These are phyloP conservation scores for Hypotaenidia philippensis DNA, from an alignment of 2,797 vertebrate species.

Conservation along the genomic window DNA sequence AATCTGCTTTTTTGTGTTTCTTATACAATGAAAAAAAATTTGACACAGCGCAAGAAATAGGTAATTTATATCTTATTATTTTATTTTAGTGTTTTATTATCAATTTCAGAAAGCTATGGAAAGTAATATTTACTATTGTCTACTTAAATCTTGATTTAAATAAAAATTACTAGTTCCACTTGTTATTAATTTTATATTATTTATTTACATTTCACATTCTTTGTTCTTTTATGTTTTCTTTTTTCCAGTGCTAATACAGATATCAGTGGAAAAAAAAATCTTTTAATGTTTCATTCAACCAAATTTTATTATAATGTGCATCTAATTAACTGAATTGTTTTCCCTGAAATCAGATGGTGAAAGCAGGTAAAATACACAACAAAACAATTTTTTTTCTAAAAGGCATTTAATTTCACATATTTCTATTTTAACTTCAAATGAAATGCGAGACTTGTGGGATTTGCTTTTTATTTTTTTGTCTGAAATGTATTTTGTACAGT, in stretches of 20 bases:
- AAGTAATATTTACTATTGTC: neutral
- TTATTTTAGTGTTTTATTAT: neutral
- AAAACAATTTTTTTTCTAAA: neutral
- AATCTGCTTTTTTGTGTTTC: neutral
- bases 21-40: neutral
- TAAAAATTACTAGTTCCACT: neutral
- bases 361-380: neutral
- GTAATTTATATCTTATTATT: neutral
- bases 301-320: neutral
- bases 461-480: neutral
- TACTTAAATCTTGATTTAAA: neutral
- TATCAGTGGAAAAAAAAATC: neutral
- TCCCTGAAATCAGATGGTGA: neutral
- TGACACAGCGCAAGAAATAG: neutral
- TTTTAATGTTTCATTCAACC: neutral
- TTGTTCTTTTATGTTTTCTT: neutral
- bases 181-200: too few species aligned
- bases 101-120: neutral
- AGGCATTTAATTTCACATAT: neutral
- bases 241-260: neutral
- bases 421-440: neutral
- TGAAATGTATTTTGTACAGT: neutral
- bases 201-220: too few species aligned
- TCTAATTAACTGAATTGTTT: neutral
- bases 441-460: neutral